phyloP scores from a whole-genome alignment of 2,888 invertebrate species.

The Hypsopygia costalis region DNA sequence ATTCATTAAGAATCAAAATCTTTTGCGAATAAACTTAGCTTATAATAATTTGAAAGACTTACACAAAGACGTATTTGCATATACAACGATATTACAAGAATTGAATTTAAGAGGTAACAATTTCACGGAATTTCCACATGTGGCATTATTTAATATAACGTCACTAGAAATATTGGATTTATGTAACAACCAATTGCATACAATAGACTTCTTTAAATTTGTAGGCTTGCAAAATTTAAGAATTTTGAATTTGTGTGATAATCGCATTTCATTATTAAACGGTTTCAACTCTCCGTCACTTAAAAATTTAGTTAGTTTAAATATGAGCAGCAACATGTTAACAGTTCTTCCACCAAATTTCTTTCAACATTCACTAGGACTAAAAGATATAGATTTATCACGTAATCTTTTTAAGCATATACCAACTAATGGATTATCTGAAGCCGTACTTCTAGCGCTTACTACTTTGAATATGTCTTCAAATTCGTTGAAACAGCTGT shows the following conservation, averaged over 20 bases:
- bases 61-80: slow-evolving; percentile 86
- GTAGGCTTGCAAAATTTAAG: slow-evolving; percentile 87
- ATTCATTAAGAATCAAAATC: slow-evolving; percentile 88
- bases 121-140: slow-evolving; percentile 89
- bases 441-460: slow-evolving; percentile 85
- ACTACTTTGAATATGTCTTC: slow-evolving; percentile 90
- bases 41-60: slow-evolving; percentile 85
- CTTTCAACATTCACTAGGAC: slow-evolving; percentile 85
- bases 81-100: slow-evolving; percentile 88
- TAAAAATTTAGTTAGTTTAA: slow-evolving; percentile 86
- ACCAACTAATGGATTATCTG: slow-evolving; percentile 87
- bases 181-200: slow-evolving; percentile 84
- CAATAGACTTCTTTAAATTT: slow-evolving; percentile 88
- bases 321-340: slow-evolving; percentile 88
- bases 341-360: slow-evolving; percentile 90
- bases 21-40: slow-evolving; percentile 86
- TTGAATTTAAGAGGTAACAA: slow-evolving; percentile 87
- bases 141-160: slow-evolving; percentile 87
- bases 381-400: slow-evolving; percentile 89
- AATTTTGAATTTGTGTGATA: slow-evolving; percentile 87
- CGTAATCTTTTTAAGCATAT: slow-evolving; percentile 89
- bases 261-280: slow-evolving; percentile 86
- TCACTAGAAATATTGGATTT: slow-evolving; percentile 87
- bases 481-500: slow-evolving; percentile 88
- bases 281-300: slow-evolving; percentile 89